Base-by-base conservation (phyloP, 2,888 invertebrate genomes). In the Cacoxenus indagator region DNA sequence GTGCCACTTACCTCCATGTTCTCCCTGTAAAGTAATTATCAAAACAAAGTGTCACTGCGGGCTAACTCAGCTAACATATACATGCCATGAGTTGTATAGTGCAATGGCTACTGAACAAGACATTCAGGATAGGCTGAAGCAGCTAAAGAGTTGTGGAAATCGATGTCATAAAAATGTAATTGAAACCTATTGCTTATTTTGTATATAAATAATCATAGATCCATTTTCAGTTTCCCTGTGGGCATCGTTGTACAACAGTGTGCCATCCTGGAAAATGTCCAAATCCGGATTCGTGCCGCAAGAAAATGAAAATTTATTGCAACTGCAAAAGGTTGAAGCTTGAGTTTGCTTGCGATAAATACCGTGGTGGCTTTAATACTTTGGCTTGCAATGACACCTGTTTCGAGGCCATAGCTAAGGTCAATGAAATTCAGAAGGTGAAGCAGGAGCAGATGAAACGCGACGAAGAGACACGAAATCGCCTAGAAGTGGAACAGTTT, bases 11-110 rank as follows among this genome's bases (percentile, higher is more conserved):
- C 92, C 92, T 0, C 88, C 90, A 0, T 98, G 97, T 83, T 91
- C 91, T 0, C 92, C 93, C 0, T 98, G 98, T 85, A 91, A 90
- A 54, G 90, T 91, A 67, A 89, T 92, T 76, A 90, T 95, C 27
- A 90, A 93, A 78, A 85, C 93, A 62, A 90, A 91, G 43, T 98
- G 98, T 78, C 95, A 97, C 85, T 98, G 98, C 84, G 92, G 92
- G 0, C 89, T 95, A 4, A 92, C 92, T 66, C 92, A 93, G 73
- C 89, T 94, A 3, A 93, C 94, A 78, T 90, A 95, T 66, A 90
- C 92, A 31, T 98, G 98, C 84, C 88, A 88, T 43, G 92, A 94
- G 76, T 91, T 93, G 86, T 90, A 91, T 0, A 85, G 88, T 1
- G 89, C 91, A 14, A 90, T 90, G 59, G 87, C 86, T 1, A 83